Conservation (phyloP, 2,113 vertebrate species). For the Aspidoscelis tigris region DNA sequence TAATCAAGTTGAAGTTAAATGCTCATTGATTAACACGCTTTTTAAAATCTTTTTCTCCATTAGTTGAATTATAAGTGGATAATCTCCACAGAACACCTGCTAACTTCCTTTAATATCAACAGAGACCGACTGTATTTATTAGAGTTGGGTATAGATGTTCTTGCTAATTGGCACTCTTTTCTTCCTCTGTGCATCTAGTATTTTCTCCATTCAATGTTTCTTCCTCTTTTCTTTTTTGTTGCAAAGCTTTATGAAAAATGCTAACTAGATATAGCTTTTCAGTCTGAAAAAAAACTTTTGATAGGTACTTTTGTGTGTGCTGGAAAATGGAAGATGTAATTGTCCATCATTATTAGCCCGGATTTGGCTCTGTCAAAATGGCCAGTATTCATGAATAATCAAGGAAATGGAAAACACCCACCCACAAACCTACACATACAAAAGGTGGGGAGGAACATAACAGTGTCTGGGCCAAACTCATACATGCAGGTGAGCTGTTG, state of each 20-base stretch:
- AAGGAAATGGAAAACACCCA: too few species aligned
- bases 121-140: conserved; percentile 34
- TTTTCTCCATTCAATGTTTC: conserved; percentile 26
- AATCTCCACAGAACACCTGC: conserved; percentile 60
- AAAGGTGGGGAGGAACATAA: too few species aligned
- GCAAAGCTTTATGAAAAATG: conserved; percentile 53
- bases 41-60: conserved; percentile 48
- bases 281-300: conserved; percentile 18
- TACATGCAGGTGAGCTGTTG: too few species aligned
- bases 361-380: too few species aligned
- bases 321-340: too few species aligned
- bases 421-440: too few species aligned
- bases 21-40: conserved; percentile 44
- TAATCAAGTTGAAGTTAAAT: conserved; percentile 42
- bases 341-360: too few species aligned
- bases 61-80: conserved; percentile 50
- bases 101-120: conserved; percentile 40
- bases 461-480: too few species aligned
- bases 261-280: neutral
- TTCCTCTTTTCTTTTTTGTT: conserved; percentile 50
- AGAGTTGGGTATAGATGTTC: conserved; percentile 50
- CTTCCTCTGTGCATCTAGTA: conserved; percentile 31
- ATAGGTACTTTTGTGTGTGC: conserved; percentile 20
- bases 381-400: too few species aligned
- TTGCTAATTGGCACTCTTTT: conserved; percentile 56